phyloP scores from a whole-genome alignment of 2,888 invertebrate genomes.

The Spialia ferax region DNA sequence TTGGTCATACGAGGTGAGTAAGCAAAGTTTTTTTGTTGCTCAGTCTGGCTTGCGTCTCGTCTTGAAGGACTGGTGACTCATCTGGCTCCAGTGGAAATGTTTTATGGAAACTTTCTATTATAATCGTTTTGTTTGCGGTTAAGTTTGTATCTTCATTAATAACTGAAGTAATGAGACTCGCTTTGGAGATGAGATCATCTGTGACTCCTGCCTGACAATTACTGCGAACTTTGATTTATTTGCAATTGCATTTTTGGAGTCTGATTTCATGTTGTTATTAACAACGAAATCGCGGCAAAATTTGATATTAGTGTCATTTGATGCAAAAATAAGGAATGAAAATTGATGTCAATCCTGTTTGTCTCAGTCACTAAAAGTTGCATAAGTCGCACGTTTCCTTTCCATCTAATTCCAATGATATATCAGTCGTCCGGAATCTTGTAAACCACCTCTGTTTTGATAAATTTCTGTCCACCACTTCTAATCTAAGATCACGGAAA shows the following conservation, averaged over 20 bases:
- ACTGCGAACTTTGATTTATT: background rate
- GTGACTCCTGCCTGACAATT: slow-evolving; percentile 8
- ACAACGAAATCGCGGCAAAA: no score
- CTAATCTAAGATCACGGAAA: slow-evolving; percentile 37
- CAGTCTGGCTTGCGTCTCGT: slow-evolving; percentile 54
- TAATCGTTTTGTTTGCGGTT: slow-evolving; percentile 35
- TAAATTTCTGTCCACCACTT: slow-evolving; percentile 17
- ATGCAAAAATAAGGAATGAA: background rate
- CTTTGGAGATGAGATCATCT: slow-evolving; percentile 20
- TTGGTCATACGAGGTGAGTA: slow-evolving; percentile 39
- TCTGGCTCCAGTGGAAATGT: slow-evolving; percentile 25
- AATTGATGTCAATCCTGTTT: background rate
- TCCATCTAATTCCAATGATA: slow-evolving; percentile 1
- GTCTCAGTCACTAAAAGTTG: background rate
- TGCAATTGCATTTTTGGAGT: background rate
- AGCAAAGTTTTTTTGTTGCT: slow-evolving; percentile 47
- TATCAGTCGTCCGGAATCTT: slow-evolving; percentile 16
- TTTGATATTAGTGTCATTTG: no score
- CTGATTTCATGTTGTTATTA: background rate
- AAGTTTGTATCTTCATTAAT: slow-evolving; percentile 27
- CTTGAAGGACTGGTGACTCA: slow-evolving; percentile 50
- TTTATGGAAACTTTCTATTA: slow-evolving; percentile 39
- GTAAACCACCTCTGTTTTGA: slow-evolving; percentile 15
- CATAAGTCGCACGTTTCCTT: background rate
- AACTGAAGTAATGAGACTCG: slow-evolving; percentile 33